Evolutionary conservation across 2,113 vertebrate species (phyloP).

Genomic region (Uropsilus gracilis): DNA sequence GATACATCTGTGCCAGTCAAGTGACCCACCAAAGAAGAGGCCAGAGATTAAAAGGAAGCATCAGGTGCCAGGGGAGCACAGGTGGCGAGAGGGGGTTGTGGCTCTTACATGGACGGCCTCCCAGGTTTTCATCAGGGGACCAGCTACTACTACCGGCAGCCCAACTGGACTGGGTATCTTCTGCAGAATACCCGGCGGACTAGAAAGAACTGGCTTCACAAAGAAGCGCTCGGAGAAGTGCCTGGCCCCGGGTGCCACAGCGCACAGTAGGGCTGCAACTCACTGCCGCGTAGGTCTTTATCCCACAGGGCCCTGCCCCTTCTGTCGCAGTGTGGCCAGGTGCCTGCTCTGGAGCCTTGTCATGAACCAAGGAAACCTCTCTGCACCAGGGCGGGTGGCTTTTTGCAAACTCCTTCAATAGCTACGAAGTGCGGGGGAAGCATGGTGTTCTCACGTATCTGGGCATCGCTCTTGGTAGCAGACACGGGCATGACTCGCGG

Average conservation of each 20-base stretch:
- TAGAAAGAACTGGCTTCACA: neutral
- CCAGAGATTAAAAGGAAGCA: neutral
- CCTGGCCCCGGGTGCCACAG: neutral
- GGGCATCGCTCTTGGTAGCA: neutral
- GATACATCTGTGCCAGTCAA: neutral
- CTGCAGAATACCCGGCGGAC: neutral
- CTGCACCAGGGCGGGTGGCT: neutral
- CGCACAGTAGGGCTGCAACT: neutral
- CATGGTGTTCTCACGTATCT: rapidly evolving
- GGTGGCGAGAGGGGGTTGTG: rapidly evolving
- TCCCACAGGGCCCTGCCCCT: rapidly evolving
- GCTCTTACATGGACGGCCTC: neutral
- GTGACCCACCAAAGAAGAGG: rapidly evolving
- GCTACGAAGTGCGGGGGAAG: neutral
- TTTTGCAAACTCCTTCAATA: neutral
- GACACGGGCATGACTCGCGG: neutral
- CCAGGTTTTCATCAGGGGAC: neutral
- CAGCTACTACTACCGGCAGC: neutral
- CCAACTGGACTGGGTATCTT: neutral
- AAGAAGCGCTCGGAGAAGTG: neutral
- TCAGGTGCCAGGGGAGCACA: neutral
- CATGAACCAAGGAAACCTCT: neutral
- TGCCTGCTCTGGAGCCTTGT: rapidly evolving
- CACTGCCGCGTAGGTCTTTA: rapidly evolving
- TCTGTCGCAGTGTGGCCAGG: rapidly evolving